These are phyloP conservation scores for Schrankia costaestrigalis DNA, from an alignment of 2,888 invertebrate species.

Conservation along the genomic window DNA sequence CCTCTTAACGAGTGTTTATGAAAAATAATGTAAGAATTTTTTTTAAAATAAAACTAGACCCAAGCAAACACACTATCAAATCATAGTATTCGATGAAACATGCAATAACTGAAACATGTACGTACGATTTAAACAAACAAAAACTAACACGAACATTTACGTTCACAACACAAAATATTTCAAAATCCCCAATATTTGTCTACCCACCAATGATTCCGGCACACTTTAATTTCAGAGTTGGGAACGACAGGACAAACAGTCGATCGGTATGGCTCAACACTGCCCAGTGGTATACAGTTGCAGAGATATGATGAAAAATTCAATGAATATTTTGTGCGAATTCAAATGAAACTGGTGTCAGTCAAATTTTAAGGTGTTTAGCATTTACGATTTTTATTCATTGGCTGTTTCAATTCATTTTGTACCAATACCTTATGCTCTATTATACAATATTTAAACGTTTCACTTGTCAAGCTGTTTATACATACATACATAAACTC, in stretches of 20 bases:
- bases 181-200: conserved; percentile 6
- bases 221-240: conserved; percentile 8
- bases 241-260: conserved; percentile 4
- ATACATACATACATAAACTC: too few species aligned
- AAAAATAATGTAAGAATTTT: too few species aligned
- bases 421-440: too few species aligned
- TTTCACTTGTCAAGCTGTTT: too few species aligned
- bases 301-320: not conserved
- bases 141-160: not conserved
- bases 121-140: too few species aligned
- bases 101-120: too few species aligned
- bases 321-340: conserved; percentile 6
- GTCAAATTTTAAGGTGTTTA: not conserved
- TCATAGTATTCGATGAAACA: too few species aligned
- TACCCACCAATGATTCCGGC: conserved; percentile 6
- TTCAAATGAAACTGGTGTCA: conserved; percentile 1
- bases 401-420: too few species aligned
- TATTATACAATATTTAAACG: too few species aligned
- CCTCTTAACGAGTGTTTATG: too few species aligned
- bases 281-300: not conserved
- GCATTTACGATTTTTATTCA: conserved; percentile 2
- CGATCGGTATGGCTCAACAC: conserved; percentile 3
- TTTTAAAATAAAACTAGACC: too few species aligned
- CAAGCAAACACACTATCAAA: too few species aligned
- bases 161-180: conserved; percentile 1